These are phyloP conservation scores for Tiliacea aurago DNA, from an alignment of 2,888 invertebrate species.

Conservation along the genomic window DNA sequence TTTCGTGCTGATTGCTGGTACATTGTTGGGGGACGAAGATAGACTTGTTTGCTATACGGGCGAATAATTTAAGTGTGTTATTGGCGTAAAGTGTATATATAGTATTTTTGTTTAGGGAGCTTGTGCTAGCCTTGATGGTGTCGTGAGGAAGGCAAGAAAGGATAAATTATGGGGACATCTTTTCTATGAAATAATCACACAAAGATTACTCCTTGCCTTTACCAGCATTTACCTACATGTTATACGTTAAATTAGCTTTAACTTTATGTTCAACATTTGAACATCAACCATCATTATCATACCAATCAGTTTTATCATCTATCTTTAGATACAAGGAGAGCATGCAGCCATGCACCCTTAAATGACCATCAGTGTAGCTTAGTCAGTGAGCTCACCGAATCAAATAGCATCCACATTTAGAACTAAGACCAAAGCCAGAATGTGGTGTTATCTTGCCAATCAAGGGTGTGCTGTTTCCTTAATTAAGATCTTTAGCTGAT, in stretches of 20 bases:
- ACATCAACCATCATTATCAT: too few relatives aligned
- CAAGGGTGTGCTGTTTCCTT: conserved; percentile 51
- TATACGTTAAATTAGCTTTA: too few relatives aligned
- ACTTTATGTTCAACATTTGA: too few relatives aligned
- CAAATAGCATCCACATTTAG: conserved; percentile 47
- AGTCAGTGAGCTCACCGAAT: conserved; percentile 41
- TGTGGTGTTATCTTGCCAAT: conserved; percentile 64
- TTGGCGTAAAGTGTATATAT: too few relatives aligned
- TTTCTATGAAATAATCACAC: too few relatives aligned
- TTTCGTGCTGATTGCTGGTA: conserved; percentile 28
- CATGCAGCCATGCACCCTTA: background rate
- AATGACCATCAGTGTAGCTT: conserved; percentile 7
- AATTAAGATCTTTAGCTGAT: conserved; percentile 53
- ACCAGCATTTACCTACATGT: too few relatives aligned
- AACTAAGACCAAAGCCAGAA: conserved; percentile 56
- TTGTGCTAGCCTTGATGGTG: too few relatives aligned
- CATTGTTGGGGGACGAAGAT: conserved; percentile 31
- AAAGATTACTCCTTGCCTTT: too few relatives aligned
- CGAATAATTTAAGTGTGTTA: background rate
- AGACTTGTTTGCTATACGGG: conserved; percentile 17
- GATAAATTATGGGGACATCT: too few relatives aligned
- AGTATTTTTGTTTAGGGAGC: too few relatives aligned
- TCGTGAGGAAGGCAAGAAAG: too few relatives aligned
- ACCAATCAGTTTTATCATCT: too few relatives aligned
- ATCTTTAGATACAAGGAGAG: background rate